Evolutionary conservation across 2,797 vertebrate genomes (phyloP), one percentile per base, ranked within the genome.

Genomic region (Huso huso): DNA sequence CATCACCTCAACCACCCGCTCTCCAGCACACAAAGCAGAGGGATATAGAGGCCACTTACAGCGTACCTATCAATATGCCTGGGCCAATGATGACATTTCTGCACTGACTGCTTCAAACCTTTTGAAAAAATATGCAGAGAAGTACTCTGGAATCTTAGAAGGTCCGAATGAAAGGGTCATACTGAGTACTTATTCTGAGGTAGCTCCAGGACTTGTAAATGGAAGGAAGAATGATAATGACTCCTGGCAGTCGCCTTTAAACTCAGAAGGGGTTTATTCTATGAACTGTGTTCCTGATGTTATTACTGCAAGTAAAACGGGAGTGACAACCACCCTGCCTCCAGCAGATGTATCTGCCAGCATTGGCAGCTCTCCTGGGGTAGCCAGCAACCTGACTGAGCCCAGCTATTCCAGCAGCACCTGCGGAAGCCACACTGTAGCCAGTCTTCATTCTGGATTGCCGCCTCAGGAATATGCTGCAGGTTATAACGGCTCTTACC

Each of bases 1-100:
- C 85, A 98, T 99, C 89, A 95, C 95, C 72, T 98, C 96, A 51
- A 99, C 95, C 70, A 97, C 96, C 49, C 91, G 95, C 77, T 99
- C 96, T 64, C 97, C 96, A n/a, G 95, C 95, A 75, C 97, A 99
- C 86, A 99, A 99, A 89, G 95, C 96, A 63, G 97, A 99, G 89
- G 93, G 94, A 73, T 99, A 98, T 82, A 86, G 95, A 66, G 96
- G 95, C 60, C 96, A 99, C 82, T 84, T 99, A 78, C 97, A 99
- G 87, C 91, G 95, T 78, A 96, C 95, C 62, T 99, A 99, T 82
- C 96, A 99, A 85, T 99, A 99, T 0, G 95, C 96, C 68, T 99
- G 97, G 97, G 97, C 97, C 63, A 99, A 99, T 0, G 97, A 99
- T 2, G 97, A 99, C 86, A 99, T 99, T 87, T 99, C 97, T 0